Base-by-base conservation (phyloP, 1,140 invertebrate species). In the Papilio xuthus region DNA sequence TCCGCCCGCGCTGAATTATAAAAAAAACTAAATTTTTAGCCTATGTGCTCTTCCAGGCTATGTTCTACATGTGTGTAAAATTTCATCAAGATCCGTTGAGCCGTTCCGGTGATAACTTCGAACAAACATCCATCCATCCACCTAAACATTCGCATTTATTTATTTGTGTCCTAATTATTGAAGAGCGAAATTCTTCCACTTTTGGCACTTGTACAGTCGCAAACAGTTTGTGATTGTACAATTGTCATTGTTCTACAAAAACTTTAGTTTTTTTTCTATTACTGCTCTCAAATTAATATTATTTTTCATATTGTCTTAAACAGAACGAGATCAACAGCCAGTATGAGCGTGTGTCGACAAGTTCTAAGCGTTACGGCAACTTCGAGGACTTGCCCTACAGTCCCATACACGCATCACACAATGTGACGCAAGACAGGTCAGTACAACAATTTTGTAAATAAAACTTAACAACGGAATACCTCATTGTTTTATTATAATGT, bases 341-440 rank as follows among this genome's bases (percentile, higher is more conserved):
- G 23, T 60, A 60, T 60, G 56, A 60, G 23, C 56, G 56, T 4
- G 56, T 60, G 56, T 60, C 56, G 10, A 60, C 56, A 20, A 60
- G 56, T 10, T 60, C 56, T 10, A 60, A 42, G n/a, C 85, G 82
- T 9, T 91, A 88, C 86, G 79, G 83, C 75, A 86, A 88, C 67
- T 86, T 93, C 63, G 87, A 86, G 26, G 92, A 93, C 85, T 80
- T 93, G 82, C 86, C 89, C 9, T 83, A 92, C 80, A 93, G 90
- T 72, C 92, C 92, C 9, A 91, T 93, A 53, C 80, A 86, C 78
- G 81, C 86, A 75, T 82, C 86, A 76, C 81, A 87, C 41, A 88
- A 88, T 83, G 84, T 90, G 85, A 91, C 87, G 60, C 82, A 79
- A 37, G 88, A 93, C 81, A 84, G 90, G 90, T 93, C 77, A 87